Conservation (phyloP, 2,113 vertebrate species). For the Craseonycteris thonglongyai region DNA sequence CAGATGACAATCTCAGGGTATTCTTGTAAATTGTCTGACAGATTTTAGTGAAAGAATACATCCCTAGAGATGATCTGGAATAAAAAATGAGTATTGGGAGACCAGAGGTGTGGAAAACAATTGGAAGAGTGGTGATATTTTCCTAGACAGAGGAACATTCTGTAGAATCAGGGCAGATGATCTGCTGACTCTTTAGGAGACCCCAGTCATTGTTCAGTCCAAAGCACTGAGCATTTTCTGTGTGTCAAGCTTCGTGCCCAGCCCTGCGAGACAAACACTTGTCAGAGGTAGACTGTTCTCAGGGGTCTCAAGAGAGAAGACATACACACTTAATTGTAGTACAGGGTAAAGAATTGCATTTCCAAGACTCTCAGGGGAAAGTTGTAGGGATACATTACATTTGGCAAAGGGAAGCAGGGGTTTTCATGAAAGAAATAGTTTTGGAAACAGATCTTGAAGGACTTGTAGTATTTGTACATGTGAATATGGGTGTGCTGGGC, state of each 20-base stretch:
- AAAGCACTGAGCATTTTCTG: fast-evolving
- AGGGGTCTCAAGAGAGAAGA: not conserved
- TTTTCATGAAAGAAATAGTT: not conserved
- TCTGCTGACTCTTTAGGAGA: not conserved
- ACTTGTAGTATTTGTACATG: not conserved
- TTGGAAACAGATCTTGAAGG: not conserved
- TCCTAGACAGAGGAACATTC: not conserved
- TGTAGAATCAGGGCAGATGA: not conserved
- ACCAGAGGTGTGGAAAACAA: not conserved
- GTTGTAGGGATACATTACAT: not conserved
- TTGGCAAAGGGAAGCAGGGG: not conserved
- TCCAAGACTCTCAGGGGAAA: not conserved
- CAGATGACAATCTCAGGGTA: not conserved
- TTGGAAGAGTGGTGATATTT: not conserved
- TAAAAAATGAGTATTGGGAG: not conserved
- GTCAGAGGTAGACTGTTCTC: not conserved
- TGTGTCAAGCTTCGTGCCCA: not conserved
- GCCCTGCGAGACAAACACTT: not conserved
- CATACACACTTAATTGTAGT: not conserved
- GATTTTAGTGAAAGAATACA: not conserved
- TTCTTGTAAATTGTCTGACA: not conserved
- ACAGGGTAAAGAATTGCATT: not conserved
- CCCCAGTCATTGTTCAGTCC: not conserved
- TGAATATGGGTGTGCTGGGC: not conserved
- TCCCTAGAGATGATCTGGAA: not conserved